These are phyloP conservation scores for Piaya cayana DNA, from an alignment of 2,113 vertebrate genomes.

Conservation along the genomic window DNA sequence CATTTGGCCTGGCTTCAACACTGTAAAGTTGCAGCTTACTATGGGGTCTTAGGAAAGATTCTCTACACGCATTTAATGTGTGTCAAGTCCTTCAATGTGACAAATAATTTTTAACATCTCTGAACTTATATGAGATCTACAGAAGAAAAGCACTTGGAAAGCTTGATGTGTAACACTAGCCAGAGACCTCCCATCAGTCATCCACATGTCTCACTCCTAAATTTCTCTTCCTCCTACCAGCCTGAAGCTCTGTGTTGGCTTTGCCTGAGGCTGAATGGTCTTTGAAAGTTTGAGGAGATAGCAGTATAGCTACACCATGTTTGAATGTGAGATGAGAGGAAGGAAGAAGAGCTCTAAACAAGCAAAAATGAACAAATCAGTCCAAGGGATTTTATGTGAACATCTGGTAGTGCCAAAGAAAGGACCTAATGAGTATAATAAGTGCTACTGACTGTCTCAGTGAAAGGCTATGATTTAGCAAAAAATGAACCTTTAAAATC, in stretches of 20 bases:
- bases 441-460: not conserved
- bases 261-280: not conserved
- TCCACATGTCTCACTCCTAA: not conserved
- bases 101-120: conserved; percentile 5
- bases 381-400: not conserved
- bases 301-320: not conserved
- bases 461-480: not conserved
- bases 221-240: not conserved
- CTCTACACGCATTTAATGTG: not conserved
- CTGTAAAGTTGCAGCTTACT: not conserved
- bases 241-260: not conserved
- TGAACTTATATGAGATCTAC: not conserved
- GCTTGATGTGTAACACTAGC: not conserved
- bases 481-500: conserved; percentile 13
- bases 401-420: conserved; percentile 31
- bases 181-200: not conserved
- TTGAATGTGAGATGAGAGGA: not conserved
- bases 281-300: not conserved
- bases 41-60: not conserved
- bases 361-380: not conserved
- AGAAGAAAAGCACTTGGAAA: not conserved
- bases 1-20: not conserved
- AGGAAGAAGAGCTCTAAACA: conserved; percentile 8
- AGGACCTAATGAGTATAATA: not conserved
- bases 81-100: not conserved